Evolutionary conservation across 2,797 vertebrate genomes (phyloP).

Genomic region (Phaenicophaeus curvirostris): DNA sequence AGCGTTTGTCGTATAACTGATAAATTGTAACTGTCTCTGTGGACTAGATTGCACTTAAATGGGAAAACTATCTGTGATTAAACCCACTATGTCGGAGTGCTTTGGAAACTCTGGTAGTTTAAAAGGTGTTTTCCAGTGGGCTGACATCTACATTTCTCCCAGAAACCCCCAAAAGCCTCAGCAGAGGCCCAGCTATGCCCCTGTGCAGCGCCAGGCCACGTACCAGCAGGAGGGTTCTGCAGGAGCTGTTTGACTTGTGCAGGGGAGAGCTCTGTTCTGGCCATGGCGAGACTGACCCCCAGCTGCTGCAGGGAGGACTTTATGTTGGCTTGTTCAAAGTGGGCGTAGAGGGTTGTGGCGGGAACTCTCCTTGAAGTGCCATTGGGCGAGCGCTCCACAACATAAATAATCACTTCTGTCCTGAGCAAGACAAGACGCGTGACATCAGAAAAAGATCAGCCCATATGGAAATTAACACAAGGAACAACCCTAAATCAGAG

Average conservation of each 20-base stretch:
- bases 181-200: background rate
- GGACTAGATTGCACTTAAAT: too few species aligned
- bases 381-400: conserved; percentile 93
- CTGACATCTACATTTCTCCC: fast-evolving
- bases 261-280: conserved; percentile 89
- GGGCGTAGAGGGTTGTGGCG: conserved; percentile 84
- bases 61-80: too few species aligned
- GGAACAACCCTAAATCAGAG: background rate
- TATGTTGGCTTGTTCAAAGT: conserved; percentile 89
- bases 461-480: fast-evolving
- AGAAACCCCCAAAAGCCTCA: background rate
- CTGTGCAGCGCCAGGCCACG: background rate
- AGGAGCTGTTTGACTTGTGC: conserved; percentile 94
- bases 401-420: conserved; percentile 93
- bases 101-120: background rate
- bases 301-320: conserved; percentile 90
- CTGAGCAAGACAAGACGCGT: conserved; percentile 43
- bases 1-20: too few species aligned
- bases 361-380: conserved; percentile 94
- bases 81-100: too few species aligned
- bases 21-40: too few species aligned
- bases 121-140: background rate
- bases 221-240: conserved; percentile 93
- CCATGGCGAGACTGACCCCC: conserved; percentile 86
- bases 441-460: background rate